Conservation (phyloP, 2,113 vertebrate genomes). For the Seriola dumerili region DNA sequence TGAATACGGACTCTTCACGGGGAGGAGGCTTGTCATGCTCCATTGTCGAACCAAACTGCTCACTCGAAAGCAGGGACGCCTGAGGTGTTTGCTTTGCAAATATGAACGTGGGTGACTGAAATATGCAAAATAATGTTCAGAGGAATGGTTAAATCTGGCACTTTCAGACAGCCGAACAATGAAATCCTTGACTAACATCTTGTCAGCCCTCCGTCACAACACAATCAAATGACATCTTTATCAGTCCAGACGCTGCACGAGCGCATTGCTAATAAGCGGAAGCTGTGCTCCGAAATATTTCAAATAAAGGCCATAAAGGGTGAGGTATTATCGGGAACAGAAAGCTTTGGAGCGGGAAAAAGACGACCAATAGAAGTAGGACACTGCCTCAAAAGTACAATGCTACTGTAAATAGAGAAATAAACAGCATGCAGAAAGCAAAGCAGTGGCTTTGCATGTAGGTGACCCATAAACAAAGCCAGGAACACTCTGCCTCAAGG, state of each 20-base stretch:
- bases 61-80: slow-evolving; percentile 54
- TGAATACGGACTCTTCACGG: slow-evolving; percentile 64
- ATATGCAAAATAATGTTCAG: slow-evolving; percentile 58
- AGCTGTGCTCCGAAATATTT: slow-evolving; percentile 37
- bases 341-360: slow-evolving; percentile 8
- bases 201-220: slow-evolving; percentile 5
- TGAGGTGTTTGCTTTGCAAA: slow-evolving; percentile 69
- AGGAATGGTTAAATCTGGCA: slow-evolving; percentile 57
- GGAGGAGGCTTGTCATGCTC: slow-evolving; percentile 69
- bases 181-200: slow-evolving; percentile 30
- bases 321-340: slow-evolving; percentile 21
- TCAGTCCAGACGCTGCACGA: slow-evolving; percentile 26
- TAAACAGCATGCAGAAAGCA: slow-evolving; percentile 62
- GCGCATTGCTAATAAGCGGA: slow-evolving; percentile 11
- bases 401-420: slow-evolving; percentile 67
- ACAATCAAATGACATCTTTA: slow-evolving; percentile 46
- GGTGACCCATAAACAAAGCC: slow-evolving; percentile 76
- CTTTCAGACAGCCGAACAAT: slow-evolving; percentile 44
- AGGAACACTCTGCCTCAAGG: slow-evolving; percentile 68
- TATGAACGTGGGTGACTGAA: slow-evolving; percentile 59
- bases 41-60: slow-evolving; percentile 72
- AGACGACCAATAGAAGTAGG: slow-evolving; percentile 60
- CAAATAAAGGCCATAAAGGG: slow-evolving; percentile 28
- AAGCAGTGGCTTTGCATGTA: slow-evolving; percentile 58
- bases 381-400: slow-evolving; percentile 62